Percentiles rank a stretch among this genome's conserved stretches.
Conservation (phyloP, 1,140 invertebrate genomes). For the Drosophila athabasca region DNA sequence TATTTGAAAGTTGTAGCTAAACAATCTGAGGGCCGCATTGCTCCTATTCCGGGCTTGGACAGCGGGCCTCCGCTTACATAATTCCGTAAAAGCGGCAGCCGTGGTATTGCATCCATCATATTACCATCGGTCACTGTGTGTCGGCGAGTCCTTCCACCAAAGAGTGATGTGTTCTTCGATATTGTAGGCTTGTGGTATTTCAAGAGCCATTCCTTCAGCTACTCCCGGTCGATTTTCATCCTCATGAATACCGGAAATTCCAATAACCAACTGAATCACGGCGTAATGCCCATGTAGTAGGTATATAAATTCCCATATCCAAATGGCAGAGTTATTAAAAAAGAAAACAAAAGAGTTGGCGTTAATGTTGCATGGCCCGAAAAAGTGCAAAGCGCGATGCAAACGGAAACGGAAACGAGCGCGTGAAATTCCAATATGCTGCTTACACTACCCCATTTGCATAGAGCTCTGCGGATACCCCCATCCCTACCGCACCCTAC, state of each 20-base stretch:
- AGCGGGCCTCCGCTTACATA: no score
- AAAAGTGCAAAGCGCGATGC: conserved; percentile 29
- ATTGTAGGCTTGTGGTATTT: no score
- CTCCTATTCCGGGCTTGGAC: no score
- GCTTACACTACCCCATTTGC: conserved; percentile 26
- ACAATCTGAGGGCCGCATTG: no score
- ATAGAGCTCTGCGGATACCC: not conserved
- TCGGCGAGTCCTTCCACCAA: no score
- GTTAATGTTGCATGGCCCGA: conserved; percentile 57
- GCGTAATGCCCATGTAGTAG: conserved; percentile 11
- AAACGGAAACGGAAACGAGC: conserved; percentile 55
- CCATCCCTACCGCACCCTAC: not conserved
- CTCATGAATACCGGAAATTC: not conserved
- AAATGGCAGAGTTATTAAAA: conserved; percentile 34
- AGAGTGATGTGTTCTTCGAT: no score
- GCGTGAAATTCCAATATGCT: conserved; percentile 69
- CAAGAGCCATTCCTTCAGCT: not conserved
- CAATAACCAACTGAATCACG: not conserved
- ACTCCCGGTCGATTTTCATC: not conserved
- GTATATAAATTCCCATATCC: conserved; percentile 8
- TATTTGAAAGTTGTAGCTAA: no score
- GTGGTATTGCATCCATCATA: no score
- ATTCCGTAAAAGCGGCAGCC: no score
- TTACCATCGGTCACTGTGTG: no score
- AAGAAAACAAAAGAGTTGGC: conserved; percentile 28